phyloP scores from a whole-genome alignment of 2,797 vertebrate genomes.

The Sphenodon punctatus region DNA sequence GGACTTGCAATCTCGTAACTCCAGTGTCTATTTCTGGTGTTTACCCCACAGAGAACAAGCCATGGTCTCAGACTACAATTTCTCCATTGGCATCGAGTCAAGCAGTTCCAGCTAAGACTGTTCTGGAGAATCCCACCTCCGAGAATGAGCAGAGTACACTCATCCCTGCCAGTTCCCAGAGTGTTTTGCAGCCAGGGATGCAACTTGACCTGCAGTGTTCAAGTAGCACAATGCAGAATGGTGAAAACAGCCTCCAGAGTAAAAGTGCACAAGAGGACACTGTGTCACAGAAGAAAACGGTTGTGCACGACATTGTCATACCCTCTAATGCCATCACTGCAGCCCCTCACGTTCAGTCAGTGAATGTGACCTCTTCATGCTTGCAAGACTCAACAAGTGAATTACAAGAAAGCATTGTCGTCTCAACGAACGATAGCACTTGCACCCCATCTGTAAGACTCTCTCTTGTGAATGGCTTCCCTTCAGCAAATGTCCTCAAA shows the following conservation, averaged over 20 bases:
- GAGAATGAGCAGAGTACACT: slow-evolving; percentile 39
- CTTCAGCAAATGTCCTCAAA: slow-evolving; percentile 67
- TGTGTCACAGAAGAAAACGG: slow-evolving; percentile 48
- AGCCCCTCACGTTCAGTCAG: slow-evolving; percentile 33
- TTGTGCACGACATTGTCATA: slow-evolving; percentile 16
- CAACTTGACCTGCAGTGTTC: slow-evolving; percentile 44
- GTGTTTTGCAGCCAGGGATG: neutral
- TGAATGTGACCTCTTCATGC: slow-evolving; percentile 39
- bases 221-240: slow-evolving; percentile 34
- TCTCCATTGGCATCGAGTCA: slow-evolving; percentile 78
- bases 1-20: slow-evolving; percentile 81
- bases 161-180: slow-evolving; percentile 18
- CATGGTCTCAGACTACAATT: slow-evolving; percentile 70
- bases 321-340: slow-evolving; percentile 39
- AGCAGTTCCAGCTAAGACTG: slow-evolving; percentile 77
- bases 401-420: slow-evolving; percentile 47
- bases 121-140: slow-evolving; percentile 75
- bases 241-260: slow-evolving; percentile 61
- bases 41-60: slow-evolving; percentile 78
- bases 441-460: slow-evolving; percentile 66
- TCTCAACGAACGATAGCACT: slow-evolving; percentile 16
- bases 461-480: slow-evolving; percentile 63
- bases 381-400: slow-evolving; percentile 39
- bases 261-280: slow-evolving; percentile 58
- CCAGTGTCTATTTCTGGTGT: slow-evolving; percentile 80